Evolutionary conservation across 2,888 invertebrate species (phyloP), one percentile per base, ranked within the genome.

Genomic region (Melinopterus prodromus): DNA sequence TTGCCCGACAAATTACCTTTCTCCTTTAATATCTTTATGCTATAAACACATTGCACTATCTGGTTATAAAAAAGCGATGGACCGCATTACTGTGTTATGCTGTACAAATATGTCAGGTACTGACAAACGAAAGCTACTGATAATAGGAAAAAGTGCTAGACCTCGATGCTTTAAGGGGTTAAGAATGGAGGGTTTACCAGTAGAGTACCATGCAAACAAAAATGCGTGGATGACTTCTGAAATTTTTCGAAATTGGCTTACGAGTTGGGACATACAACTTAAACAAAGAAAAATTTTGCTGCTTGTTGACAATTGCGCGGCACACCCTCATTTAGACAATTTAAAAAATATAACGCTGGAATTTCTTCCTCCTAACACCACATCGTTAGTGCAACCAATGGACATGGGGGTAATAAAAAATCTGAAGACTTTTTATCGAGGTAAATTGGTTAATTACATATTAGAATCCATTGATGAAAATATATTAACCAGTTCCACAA

Each of bases 41-140:
- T 2, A 26, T 26, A 26, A 26, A 26, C 26, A 26, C 26, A 80
- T 69, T 81, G 26, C 77, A 77, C 71, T 37, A 35, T 79, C 69
- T n/a, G 77, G 35, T 69, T 78, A 6, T 16, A 79, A 79, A 78
- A 82, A 82, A 16, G 77, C 80, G 7, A 80, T 77, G 80, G 81
- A 82, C 71, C 81, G 81, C 77, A 79, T 84, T 75, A 83, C 82
- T 79, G 82, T 82, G 38, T 79, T 84, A 79, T 84, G 81, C 69
- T 84, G 84, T 77, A 70, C 81, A 80, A 84, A 84, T 79, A 84
- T 84, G 83, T 82, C 83, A 77, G 83, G 83, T 71, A 81, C 77
- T 80, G 82, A 84, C 80, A 84, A 84, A 83, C 78, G 80, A 75
- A 83, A 84, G 76, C 76, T 83, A 69, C 80, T 83, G 69, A 78